Evolutionary conservation across 1,140 invertebrate species (phyloP).

Genomic region (Drosophila littoralis): DNA sequence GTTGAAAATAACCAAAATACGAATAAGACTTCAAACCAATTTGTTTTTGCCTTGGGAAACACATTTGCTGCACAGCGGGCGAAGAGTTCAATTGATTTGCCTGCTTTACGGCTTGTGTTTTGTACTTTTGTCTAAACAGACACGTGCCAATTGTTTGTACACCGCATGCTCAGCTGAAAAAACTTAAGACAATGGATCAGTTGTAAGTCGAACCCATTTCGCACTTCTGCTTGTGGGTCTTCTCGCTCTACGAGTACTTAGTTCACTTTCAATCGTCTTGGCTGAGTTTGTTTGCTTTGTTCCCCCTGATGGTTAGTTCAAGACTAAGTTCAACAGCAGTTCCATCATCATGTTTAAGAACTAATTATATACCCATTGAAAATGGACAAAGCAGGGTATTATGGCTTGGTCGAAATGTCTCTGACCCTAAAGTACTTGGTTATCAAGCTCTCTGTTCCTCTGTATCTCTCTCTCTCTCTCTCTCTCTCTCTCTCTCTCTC

Average conservation of each 20-base stretch:
- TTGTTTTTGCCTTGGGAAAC: neutral
- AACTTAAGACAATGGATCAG: constrained; percentile 33
- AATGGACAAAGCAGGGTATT: too few species aligned
- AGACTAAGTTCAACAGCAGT: constrained; percentile 7
- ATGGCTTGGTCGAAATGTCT: too few species aligned
- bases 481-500: too few species aligned
- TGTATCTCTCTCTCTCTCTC: too few species aligned
- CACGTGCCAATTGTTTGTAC: constrained; percentile 62
- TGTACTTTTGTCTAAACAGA: constrained; percentile 18
- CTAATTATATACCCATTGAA: too few species aligned
- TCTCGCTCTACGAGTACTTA: constrained; percentile 30
- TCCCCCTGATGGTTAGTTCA: neutral
- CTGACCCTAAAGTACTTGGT: too few species aligned
- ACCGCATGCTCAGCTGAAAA: constrained; percentile 20
- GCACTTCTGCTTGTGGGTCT: constrained; percentile 57
- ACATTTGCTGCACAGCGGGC: constrained; percentile 17
- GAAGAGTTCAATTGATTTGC: constrained; percentile 42
- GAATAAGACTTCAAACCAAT: constrained; percentile 1
- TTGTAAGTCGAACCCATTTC: constrained; percentile 47
- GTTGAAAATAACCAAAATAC: constrained; percentile 20
- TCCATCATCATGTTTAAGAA: too few species aligned
- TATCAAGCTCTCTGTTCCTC: too few species aligned
- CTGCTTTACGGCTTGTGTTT: constrained; percentile 9
- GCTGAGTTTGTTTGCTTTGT: neutral
- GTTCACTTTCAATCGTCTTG: constrained; percentile 57